Conservation (phyloP, 2,797 vertebrate species). For the Mormyrus proboscirostris region DNA sequence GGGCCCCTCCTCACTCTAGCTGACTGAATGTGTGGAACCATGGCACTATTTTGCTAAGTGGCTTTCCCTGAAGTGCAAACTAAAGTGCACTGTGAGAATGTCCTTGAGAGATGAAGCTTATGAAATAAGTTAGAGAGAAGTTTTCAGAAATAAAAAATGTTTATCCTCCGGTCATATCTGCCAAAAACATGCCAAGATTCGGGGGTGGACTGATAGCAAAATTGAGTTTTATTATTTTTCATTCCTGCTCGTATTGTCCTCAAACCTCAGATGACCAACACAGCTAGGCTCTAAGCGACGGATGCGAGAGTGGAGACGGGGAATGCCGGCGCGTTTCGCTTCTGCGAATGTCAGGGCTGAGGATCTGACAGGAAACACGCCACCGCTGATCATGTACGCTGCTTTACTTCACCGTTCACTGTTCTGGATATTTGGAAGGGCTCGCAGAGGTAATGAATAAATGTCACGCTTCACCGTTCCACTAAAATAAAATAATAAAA, state of each 20-base stretch:
- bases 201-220: slow-evolving; percentile 23
- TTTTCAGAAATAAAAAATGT: not conserved
- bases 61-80: not conserved
- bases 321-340: not conserved
- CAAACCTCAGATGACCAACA: slow-evolving; percentile 35
- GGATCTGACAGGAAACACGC: slow-evolving; percentile 57
- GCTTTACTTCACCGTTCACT: slow-evolving; percentile 28
- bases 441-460: slow-evolving; percentile 53
- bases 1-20: not conserved
- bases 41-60: not conserved
- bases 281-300: slow-evolving; percentile 4
- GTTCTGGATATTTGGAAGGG: slow-evolving; percentile 32
- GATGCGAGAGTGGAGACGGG: no score
- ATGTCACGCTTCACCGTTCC: slow-evolving; percentile 46
- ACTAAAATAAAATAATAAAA: slow-evolving; percentile 44
- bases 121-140: not conserved
- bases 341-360: slow-evolving; percentile 35
- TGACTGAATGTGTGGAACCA: not conserved
- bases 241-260: not conserved
- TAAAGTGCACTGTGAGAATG: not conserved
- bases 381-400: slow-evolving; percentile 47
- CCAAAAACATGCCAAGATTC: slow-evolving; percentile 42
- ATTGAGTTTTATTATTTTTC: not conserved
- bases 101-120: not conserved
- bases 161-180: slow-evolving; percentile 26